These are phyloP conservation scores for Sander vitreus DNA, from an alignment of 2,113 vertebrate genomes.

Conservation along the genomic window DNA sequence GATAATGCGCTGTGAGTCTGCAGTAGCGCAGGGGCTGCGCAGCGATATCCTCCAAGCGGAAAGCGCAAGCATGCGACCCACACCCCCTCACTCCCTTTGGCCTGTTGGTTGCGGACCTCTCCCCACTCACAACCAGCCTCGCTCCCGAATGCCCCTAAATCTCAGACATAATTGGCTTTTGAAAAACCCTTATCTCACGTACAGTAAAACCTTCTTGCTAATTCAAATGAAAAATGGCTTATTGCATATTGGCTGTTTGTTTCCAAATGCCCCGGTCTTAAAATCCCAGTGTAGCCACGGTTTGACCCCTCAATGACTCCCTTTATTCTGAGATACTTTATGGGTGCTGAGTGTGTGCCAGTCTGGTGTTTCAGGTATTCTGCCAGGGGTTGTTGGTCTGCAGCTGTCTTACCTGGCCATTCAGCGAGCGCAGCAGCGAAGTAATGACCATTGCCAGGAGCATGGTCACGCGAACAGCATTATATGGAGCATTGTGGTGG, in stretches of 20 bases:
- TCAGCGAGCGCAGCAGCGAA: constrained; percentile 71
- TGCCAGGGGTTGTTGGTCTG: constrained; percentile 78
- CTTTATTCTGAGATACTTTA: constrained; percentile 45
- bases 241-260: background rate
- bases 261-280: background rate
- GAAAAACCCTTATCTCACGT: background rate
- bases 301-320: background rate
- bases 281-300: background rate
- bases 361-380: constrained; percentile 74
- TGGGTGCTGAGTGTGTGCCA: constrained; percentile 76
- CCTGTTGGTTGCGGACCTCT: constrained; percentile 77
- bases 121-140: constrained; percentile 77
- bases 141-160: constrained; percentile 69
- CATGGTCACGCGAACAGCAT: constrained; percentile 65
- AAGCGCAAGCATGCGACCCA: constrained; percentile 78
- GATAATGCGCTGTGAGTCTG: constrained; percentile 99
- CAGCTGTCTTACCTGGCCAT: constrained; percentile 71
- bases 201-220: background rate
- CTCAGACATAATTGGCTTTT: constrained; percentile 58
- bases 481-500: constrained; percentile 58
- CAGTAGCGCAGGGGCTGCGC: constrained; percentile 99
- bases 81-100: constrained; percentile 66
- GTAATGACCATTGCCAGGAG: constrained; percentile 65
- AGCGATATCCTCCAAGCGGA: constrained; percentile 89
- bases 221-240: background rate